phyloP scores from a whole-genome alignment of 2,113 vertebrate genomes.

The Bujurquina vittata region DNA sequence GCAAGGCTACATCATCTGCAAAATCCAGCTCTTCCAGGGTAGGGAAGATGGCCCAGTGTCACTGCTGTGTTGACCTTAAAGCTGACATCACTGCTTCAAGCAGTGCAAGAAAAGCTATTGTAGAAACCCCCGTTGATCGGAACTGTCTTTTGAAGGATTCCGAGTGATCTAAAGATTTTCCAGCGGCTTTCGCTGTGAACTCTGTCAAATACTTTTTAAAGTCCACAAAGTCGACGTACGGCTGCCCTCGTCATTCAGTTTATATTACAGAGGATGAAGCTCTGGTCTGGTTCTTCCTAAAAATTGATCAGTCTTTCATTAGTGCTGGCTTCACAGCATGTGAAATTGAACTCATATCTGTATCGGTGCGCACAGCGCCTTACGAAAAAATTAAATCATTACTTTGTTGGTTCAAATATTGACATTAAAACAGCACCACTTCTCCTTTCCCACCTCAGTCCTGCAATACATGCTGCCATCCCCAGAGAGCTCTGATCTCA shows the following conservation, averaged over 20 bases:
- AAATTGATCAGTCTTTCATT: neutral
- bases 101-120: neutral
- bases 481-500: neutral
- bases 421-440: neutral
- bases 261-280: neutral
- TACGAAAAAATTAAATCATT: neutral
- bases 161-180: neutral
- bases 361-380: too few species aligned
- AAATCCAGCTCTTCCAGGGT: neutral
- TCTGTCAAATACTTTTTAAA: neutral
- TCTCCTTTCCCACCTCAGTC: neutral
- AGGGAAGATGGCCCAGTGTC: neutral
- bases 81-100: neutral
- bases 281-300: neutral
- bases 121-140: neutral
- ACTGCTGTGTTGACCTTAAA: neutral
- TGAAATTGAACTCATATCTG: too few species aligned
- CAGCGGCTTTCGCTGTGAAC: conserved; percentile 4
- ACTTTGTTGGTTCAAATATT: neutral
- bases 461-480: neutral
- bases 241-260: neutral
- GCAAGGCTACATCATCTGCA: neutral
- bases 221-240: neutral
- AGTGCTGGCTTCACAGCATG: too few species aligned
- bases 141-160: neutral